Base-by-base conservation (phyloP, 2,888 invertebrate species). In the Coremacera marginata region DNA sequence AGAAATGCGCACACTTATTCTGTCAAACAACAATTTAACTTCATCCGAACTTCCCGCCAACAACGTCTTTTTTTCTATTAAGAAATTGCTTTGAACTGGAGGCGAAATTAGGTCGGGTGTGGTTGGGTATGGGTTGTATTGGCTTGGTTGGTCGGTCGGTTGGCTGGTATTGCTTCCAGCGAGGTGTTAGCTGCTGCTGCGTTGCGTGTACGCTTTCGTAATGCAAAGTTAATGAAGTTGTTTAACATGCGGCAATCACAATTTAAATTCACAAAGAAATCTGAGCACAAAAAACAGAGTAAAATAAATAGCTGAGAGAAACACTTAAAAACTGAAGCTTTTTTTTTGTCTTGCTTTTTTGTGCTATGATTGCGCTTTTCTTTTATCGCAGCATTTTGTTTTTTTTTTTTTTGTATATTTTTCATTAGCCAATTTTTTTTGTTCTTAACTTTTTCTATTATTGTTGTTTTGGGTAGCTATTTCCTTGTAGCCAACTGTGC, bases 181-280 rank as follows among this genome's bases (percentile, higher is more conserved):
- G 11, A 44, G 44, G 44, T 44, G 44, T 44, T 11, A 44, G 44
- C 11, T 44, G 44, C 44, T 3, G 44, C 7, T 44, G 44, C 44
- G 44, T 44, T 44, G 44, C 44, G 11, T 44, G 44, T 44, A 44
- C 11, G 44, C 44, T 63, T 63, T 14, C 31, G 63, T 63, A 63
- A 63, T 63, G 63, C 31, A 27, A 63, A 63, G 31, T 63, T 63
- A 63, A 63, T 31, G 63, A 63, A 63, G 63, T 63, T 63, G 63
- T 63, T 31, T n/a, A 63, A 63, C 63, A 63, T 31, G 63, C 27
- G 27, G 63, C 63, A 63, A 63, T 31, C 63, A 31, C 16, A 63
- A 63, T 63, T 63, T 63, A 63, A 63, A 63, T 63, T 27, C 27
- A 31, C 57, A 60, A 19, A 60, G 19, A 14, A 60, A 60, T 14